Percentiles rank a stretch among this genome's conserved stretches.
phyloP scores from a whole-genome alignment of 2,888 invertebrate species.

The Hyppa rectilinea region DNA sequence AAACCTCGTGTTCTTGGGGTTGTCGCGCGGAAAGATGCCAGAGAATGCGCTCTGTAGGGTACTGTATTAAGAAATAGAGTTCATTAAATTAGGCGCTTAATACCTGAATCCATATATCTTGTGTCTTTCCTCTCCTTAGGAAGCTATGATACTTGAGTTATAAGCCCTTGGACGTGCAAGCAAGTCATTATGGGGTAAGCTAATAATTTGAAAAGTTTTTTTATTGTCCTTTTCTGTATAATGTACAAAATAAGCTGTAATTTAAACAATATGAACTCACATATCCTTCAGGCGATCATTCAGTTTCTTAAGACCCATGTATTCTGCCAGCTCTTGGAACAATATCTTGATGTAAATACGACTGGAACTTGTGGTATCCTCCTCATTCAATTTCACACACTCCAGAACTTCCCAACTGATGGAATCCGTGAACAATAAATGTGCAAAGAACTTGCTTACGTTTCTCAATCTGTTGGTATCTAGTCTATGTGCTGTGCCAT shows the following conservation, averaged over 20 bases:
- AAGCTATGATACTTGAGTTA: not conserved
- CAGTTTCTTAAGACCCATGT: slow-evolving; percentile 98
- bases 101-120: slow-evolving; percentile 30
- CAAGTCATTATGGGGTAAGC: not conserved
- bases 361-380: slow-evolving; percentile 99
- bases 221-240: not conserved
- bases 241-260: not conserved
- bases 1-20: slow-evolving; percentile 98
- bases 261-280: slow-evolving; percentile 89
- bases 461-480: slow-evolving; percentile 99
- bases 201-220: not conserved
- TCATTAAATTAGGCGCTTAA: slow-evolving; percentile 48
- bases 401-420: slow-evolving; percentile 98
- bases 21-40: slow-evolving; percentile 98
- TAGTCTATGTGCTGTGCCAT: slow-evolving; percentile 97
- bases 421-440: slow-evolving; percentile 98
- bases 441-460: slow-evolving; percentile 99
- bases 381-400: slow-evolving; percentile 97
- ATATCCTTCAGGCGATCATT: slow-evolving; percentile 97
- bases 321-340: slow-evolving; percentile 98
- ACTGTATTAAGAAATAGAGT: slow-evolving; percentile 87
- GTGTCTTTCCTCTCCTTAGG: not conserved
- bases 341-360: slow-evolving; percentile 99
- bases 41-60: slow-evolving; percentile 96
- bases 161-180: too few species aligned